phyloP scores from a whole-genome alignment of 2,113 vertebrate genomes.

The Charina bottae region DNA sequence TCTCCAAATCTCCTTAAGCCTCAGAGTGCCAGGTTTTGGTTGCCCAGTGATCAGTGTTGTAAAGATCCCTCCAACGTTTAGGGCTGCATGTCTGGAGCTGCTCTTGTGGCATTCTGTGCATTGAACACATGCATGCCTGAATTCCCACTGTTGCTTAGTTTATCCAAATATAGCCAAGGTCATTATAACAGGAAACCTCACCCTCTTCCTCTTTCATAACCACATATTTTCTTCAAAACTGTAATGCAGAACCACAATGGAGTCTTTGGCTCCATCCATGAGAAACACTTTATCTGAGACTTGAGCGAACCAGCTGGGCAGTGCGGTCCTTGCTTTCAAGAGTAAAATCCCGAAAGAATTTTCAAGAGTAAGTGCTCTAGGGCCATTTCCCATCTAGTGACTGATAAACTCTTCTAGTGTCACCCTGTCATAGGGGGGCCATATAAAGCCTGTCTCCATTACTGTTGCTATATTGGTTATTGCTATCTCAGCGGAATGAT shows the following conservation, averaged over 20 bases:
- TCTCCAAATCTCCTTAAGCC: not conserved
- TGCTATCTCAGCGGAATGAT: not conserved
- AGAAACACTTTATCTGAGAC: not conserved
- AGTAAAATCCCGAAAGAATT: too few species aligned
- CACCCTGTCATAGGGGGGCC: not conserved
- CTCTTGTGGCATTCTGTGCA: not conserved
- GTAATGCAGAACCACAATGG: not conserved
- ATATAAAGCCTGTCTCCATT: not conserved
- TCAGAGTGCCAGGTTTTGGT: not conserved
- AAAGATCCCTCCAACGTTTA: not conserved
- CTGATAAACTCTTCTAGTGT: not conserved
- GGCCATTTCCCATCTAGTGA: not conserved
- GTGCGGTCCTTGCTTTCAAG: not conserved
- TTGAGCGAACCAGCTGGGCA: not conserved
- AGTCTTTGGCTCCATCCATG: not conserved
- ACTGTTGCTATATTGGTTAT: not conserved
- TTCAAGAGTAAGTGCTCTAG: not conserved
- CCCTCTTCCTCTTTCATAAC: not conserved
- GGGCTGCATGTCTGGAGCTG: not conserved
- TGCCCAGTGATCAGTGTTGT: not conserved
- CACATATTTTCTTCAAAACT: not conserved
- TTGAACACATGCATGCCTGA: not conserved
- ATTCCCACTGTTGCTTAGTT: not conserved
- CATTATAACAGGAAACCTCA: not conserved
- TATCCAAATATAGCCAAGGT: not conserved